These are phyloP conservation scores for Danaus plexippus DNA, from an alignment of 1,140 invertebrate genomes.

Conservation along the genomic window DNA sequence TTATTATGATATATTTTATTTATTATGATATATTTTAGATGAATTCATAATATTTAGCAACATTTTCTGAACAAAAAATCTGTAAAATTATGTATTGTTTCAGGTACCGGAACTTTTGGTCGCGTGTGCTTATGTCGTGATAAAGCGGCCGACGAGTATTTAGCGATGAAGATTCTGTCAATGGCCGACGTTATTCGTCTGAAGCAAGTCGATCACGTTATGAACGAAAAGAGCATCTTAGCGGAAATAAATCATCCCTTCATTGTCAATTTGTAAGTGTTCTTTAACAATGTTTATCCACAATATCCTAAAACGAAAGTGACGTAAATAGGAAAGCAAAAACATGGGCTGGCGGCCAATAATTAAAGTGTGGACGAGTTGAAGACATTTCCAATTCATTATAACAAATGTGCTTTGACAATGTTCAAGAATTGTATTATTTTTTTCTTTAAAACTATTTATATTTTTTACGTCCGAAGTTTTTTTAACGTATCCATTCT, in stretches of 20 bases:
- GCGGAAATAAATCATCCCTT: slow-evolving; percentile 92
- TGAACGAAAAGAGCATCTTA: slow-evolving; percentile 94
- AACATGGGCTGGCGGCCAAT: slow-evolving; percentile 24
- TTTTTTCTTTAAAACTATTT: too few relatives aligned
- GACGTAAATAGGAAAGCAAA: slow-evolving; percentile 16
- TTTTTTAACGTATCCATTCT: too few relatives aligned
- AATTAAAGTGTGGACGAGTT: slow-evolving; percentile 7
- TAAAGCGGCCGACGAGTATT: slow-evolving; percentile 83
- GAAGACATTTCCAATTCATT: slow-evolving; percentile 9
- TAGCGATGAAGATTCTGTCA: slow-evolving; percentile 92
- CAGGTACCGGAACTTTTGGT: slow-evolving; percentile 96
- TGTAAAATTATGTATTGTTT: slow-evolving; percentile 43
- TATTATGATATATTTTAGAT: too few relatives aligned
- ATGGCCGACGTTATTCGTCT: slow-evolving; percentile 93
- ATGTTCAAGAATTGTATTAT: slow-evolving; percentile 5
- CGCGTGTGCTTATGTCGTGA: slow-evolving; percentile 89
- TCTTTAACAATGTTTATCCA: slow-evolving; percentile 4
- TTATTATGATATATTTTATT: too few relatives aligned
- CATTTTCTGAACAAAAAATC: neutral
- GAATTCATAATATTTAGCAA: too few relatives aligned
- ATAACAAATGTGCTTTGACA: neutral
- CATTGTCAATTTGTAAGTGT: slow-evolving; percentile 93
- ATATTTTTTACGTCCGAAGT: too few relatives aligned
- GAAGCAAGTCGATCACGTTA: slow-evolving; percentile 95
- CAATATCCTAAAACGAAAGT: slow-evolving; percentile 2